Conservation (phyloP, 2,113 vertebrate species). For the Raja brachyura region DNA sequence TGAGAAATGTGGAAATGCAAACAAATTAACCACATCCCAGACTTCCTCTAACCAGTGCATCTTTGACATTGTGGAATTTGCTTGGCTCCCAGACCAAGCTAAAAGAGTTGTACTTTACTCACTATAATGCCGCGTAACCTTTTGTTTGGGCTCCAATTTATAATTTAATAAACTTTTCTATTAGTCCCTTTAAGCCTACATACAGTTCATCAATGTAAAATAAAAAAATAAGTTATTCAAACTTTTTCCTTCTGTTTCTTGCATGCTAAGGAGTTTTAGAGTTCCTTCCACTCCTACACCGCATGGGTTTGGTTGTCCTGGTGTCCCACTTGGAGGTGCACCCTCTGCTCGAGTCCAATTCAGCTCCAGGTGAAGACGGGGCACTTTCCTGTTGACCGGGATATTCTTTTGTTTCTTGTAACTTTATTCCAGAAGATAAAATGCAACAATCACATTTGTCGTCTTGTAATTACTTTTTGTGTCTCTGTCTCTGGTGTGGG, state of each 20-base stretch:
- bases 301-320: no score
- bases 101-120: not conserved
- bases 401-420: no score
- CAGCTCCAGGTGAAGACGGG: no score
- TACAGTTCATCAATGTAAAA: not conserved
- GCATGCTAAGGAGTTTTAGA: no score
- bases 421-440: no score
- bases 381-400: no score
- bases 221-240: not conserved
- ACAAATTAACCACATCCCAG: slow-evolving; percentile 6
- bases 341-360: no score
- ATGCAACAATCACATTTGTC: no score
- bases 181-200: not conserved
- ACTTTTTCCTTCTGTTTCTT: not conserved
- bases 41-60: not conserved
- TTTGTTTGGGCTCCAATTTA: not conserved
- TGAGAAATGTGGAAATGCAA: slow-evolving; percentile 5
- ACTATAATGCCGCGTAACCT: not conserved
- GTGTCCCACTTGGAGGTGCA: no score
- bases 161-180: not conserved
- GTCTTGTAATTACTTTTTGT: no score
- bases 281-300: no score
- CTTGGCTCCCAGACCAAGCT: not conserved
- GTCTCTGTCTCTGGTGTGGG: no score
- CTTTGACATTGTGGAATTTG: not conserved